phyloP scores from a whole-genome alignment of 37 sponge, comb jelly and placozoan genomes.

The Halisarca cf. caerulea region DNA sequence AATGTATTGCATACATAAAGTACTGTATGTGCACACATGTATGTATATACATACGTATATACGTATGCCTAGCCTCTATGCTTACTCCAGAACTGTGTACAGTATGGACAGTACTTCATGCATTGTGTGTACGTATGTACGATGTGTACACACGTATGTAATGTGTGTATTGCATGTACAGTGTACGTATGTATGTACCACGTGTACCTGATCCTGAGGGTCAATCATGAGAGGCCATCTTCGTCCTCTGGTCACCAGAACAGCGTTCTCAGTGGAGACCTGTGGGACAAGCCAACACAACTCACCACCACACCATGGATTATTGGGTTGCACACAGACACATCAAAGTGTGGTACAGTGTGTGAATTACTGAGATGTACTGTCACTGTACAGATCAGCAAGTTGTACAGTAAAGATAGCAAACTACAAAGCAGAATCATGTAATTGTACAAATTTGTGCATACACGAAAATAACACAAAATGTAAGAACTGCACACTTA shows the following conservation, averaged over 20 bases:
- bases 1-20: too few relatives aligned
- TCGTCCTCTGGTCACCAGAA: constrained; percentile 89
- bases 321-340: neutral
- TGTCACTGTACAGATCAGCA: too few relatives aligned
- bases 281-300: neutral
- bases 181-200: too few relatives aligned
- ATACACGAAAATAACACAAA: neutral
- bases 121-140: neutral
- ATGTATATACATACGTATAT: neutral
- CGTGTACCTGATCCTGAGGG: constrained; percentile 95
- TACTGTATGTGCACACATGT: neutral
- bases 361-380: neutral
- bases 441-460: too few relatives aligned
- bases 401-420: too few relatives aligned
- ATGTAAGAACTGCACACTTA: too few relatives aligned
- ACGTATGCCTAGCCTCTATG: neutral
- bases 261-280: constrained; percentile 97
- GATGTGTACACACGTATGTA: neutral
- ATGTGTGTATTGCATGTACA: too few relatives aligned
- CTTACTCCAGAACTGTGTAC: too few relatives aligned
- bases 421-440: too few relatives aligned
- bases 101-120: too few relatives aligned
- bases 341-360: neutral
- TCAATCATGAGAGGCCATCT: constrained; percentile 99
- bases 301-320: too few relatives aligned